phyloP scores from a whole-genome alignment of 2,888 invertebrate species.

The Trichogramma evanescens region DNA sequence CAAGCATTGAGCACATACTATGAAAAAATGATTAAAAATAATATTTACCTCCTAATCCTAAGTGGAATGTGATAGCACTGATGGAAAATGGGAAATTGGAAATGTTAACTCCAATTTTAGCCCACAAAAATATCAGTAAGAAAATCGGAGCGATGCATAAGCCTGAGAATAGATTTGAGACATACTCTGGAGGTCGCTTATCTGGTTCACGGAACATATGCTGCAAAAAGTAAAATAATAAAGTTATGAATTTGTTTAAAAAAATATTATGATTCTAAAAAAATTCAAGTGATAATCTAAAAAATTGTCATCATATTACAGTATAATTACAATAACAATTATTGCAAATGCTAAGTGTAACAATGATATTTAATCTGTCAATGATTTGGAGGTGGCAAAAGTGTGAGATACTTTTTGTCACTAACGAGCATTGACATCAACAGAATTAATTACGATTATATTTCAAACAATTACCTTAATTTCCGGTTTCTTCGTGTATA shows the following conservation, averaged over 20 bases:
- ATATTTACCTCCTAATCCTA: slow-evolving; percentile 67
- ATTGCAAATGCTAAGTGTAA: background rate
- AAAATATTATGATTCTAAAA: background rate
- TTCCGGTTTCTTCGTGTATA: slow-evolving; percentile 54
- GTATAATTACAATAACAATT: background rate
- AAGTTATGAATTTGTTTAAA: background rate
- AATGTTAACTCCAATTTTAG: slow-evolving; percentile 78
- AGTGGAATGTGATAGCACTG: slow-evolving; percentile 83
- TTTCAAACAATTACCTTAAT: slow-evolving; percentile 50
- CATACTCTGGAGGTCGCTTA: slow-evolving; percentile 76
- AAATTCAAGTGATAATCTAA: background rate
- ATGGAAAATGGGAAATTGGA: slow-evolving; percentile 70
- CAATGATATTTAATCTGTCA: slow-evolving; percentile 36
- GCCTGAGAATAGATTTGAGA: slow-evolving; percentile 86
- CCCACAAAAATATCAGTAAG: slow-evolving; percentile 79
- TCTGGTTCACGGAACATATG: slow-evolving; percentile 91
- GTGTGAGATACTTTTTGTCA: slow-evolving; percentile 28
- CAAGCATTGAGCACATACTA: slow-evolving; percentile 31
- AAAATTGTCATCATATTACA: slow-evolving; percentile 2
- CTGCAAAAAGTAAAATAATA: slow-evolving; percentile 33
- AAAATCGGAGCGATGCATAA: slow-evolving; percentile 76
- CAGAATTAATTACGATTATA: background rate
- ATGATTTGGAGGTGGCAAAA: slow-evolving; percentile 43
- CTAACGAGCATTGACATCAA: slow-evolving; percentile 42
- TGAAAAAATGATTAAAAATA: background rate